phyloP scores from a whole-genome alignment of 2,797 vertebrate species.

The Sylvia borin region DNA sequence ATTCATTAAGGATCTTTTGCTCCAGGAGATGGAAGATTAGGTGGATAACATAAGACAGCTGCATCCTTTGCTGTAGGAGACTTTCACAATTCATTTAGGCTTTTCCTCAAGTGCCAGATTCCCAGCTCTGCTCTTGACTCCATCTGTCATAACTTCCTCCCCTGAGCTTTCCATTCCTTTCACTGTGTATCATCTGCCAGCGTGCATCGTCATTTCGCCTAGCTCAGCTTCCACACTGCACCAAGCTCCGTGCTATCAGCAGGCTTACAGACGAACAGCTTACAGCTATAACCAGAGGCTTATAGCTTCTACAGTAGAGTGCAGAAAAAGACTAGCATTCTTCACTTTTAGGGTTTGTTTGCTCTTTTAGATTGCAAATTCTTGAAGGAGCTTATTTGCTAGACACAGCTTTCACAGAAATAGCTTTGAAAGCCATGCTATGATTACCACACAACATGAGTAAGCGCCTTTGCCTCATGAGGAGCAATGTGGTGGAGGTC shows the following conservation, averaged over 20 bases:
- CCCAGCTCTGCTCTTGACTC: constrained; percentile 27
- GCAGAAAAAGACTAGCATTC: neutral
- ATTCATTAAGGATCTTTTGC: constrained; percentile 17
- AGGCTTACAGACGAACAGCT: neutral
- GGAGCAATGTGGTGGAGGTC: neutral
- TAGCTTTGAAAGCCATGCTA: neutral
- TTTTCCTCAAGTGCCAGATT: constrained; percentile 42
- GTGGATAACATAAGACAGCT: constrained; percentile 40
- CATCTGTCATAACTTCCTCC: constrained; percentile 38
- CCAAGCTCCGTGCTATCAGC: neutral
- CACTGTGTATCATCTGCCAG: neutral
- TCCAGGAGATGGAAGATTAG: constrained; percentile 35
- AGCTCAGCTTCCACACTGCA: neutral
- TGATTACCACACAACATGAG: neutral
- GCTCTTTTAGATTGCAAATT: neutral
- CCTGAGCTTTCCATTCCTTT: constrained; percentile 27
- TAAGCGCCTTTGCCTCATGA: neutral
- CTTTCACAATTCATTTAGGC: constrained; percentile 38
- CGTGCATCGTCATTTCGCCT: neutral
- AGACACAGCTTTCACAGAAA: neutral
- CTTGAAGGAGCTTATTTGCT: neutral
- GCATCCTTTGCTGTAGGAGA: constrained; percentile 38
- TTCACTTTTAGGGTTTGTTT: neutral
- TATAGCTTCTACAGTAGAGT: neutral
- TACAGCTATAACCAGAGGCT: neutral